A percentile compares a stretch with the other conserved stretches of the same genome.
Evolutionary conservation across 2,888 invertebrate species (phyloP).

Genomic region (Drosophila tanythrix): DNA sequence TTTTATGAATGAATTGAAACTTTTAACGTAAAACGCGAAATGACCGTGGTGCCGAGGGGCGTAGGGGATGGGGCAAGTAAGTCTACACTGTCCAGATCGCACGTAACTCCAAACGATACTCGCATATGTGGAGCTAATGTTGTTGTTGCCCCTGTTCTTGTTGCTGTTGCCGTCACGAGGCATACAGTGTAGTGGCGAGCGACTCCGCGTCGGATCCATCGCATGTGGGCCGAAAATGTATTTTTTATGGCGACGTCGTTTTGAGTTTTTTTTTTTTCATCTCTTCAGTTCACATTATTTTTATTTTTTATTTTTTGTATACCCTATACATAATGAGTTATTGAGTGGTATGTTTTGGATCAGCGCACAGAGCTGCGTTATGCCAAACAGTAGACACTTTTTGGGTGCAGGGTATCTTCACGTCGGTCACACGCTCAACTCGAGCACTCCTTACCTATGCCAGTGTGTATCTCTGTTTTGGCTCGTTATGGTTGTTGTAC

Average conservation of each 20-base stretch:
- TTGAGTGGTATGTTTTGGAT: neutral
- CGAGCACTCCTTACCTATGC: constrained; percentile 7
- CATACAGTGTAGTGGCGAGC: constrained; percentile 75
- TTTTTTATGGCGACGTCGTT: constrained; percentile 77
- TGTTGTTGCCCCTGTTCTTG: constrained; percentile 18
- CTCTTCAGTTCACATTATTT: constrained; percentile 7
- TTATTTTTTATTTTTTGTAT: neutral
- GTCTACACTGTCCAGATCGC: constrained; percentile 53
- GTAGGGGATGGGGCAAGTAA: neutral
- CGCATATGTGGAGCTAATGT: constrained; percentile 30
- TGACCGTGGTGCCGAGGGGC: constrained; percentile 12
- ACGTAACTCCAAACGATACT: constrained; percentile 55
- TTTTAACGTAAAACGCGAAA: constrained; percentile 70
- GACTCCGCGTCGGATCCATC: constrained; percentile 58
- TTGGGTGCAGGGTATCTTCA: neutral
- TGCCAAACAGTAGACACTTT: neutral
- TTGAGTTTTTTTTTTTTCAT: constrained; percentile 49
- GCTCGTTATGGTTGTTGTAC: constrained; percentile 44
- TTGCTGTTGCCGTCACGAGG: constrained; percentile 63
- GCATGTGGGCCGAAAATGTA: constrained; percentile 79
- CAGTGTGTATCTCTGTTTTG: constrained; percentile 25
- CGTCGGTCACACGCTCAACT: neutral
- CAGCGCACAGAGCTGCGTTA: neutral
- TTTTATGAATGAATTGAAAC: constrained; percentile 82
- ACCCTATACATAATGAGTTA: neutral